These are phyloP conservation scores for Pongo pygmaeus DNA, from an alignment of 2,113 vertebrate genomes.

Conservation along the genomic window DNA sequence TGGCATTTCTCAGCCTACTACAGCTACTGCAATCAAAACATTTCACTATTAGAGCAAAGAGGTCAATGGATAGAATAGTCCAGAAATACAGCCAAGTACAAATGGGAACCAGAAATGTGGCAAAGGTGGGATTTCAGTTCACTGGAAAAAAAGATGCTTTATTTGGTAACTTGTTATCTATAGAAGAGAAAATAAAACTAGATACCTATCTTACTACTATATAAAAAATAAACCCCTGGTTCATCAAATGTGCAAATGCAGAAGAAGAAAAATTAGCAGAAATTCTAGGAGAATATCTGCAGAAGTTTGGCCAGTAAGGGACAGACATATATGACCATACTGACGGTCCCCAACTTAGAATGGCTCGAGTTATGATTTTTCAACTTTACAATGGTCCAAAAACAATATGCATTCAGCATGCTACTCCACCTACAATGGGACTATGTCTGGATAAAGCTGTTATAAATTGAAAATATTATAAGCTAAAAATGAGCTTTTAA, in stretches of 20 bases:
- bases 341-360: background rate
- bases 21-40: background rate
- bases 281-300: background rate
- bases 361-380: background rate
- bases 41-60: background rate
- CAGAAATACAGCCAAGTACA: background rate
- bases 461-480: background rate
- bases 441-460: background rate
- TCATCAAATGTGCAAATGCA: background rate
- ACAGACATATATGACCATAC: background rate
- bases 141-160: constrained; percentile 1
- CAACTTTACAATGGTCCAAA: background rate
- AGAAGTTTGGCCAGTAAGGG: background rate
- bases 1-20: background rate
- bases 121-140: background rate
- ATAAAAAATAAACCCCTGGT: background rate
- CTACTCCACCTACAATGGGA: background rate
- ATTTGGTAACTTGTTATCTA: background rate
- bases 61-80: background rate
- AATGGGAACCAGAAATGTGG: background rate
- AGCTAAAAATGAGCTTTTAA: background rate
- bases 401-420: background rate
- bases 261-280: background rate
- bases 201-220: background rate
- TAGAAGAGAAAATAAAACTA: constrained; percentile 3